Base-by-base conservation (phyloP, 2,797 vertebrate species). In the Alca torda region DNA sequence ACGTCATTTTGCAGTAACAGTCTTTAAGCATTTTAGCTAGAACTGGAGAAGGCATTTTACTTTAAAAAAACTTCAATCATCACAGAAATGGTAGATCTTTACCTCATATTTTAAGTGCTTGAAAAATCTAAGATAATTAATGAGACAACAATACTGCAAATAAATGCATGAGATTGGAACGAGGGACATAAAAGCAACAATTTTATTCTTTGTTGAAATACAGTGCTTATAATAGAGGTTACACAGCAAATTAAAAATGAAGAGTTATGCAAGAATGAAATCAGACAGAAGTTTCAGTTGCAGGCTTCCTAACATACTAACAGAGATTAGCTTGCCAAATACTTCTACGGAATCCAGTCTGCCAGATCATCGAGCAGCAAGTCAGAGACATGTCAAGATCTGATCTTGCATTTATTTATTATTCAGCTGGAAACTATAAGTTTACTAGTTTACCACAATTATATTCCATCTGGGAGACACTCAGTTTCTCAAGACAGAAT, bases 391-490 rank as follows among this genome's bases (percentile, higher is more conserved):
- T 24, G 87, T 86, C 89, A 92, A 78, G 84, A 77, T 81, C 33
- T 74, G 73, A 86, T 78, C 84, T 86, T 74, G 26, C 15, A 3
- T 74, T 84, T 94, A 93, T 88, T 95, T 95, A 88, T 69, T 83
- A 61, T 79, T 88, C 83, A 85, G 82, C 75, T 91, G 76, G 72
- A 95, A 95, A 77, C 56, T 84, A 78, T 39, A 74, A 53, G 59
- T 59, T 93, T 89, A 91, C 75, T 57, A 41, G n/a, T 91, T 88
- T 93, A 74, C 60, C 64, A 93, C 89, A 89, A 54, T 74, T 79
- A 37, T 69, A 54, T 65, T 74, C 80, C 76, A 77, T 51, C 64
- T 84, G 77, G 80, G 73, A 95, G 51, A 74, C 54, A 83, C 37
- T 57, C 45, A 13, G 39, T 63, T 87, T 84, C 85, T 90, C 69